Evolutionary conservation across 2,888 invertebrate genomes (phyloP).

Genomic region (Norana najaformis): DNA sequence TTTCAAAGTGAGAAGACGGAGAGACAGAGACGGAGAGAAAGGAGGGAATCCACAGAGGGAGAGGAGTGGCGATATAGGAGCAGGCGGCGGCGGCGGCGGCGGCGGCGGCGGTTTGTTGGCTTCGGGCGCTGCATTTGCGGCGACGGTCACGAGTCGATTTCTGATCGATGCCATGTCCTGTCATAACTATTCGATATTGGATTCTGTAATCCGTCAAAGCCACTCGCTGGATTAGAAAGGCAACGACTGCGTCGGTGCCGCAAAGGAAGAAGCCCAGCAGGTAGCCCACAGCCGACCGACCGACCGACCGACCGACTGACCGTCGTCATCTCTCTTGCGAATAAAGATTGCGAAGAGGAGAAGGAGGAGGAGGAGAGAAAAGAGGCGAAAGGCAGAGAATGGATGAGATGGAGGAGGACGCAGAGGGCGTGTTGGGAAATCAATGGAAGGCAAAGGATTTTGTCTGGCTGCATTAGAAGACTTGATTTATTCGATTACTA

Average conservation of each 20-base stretch:
- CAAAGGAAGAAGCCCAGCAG: neutral
- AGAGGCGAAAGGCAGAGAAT: neutral
- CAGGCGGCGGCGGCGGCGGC: neutral
- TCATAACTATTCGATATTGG: neutral
- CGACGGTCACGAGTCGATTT: neutral
- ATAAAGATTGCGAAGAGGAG: neutral
- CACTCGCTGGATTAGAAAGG: neutral
- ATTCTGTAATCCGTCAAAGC: slow-evolving; percentile 13
- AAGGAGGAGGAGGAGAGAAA: neutral
- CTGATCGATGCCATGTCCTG: neutral
- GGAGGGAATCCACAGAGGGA: too few species aligned
- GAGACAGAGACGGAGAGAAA: neutral
- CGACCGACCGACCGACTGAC: neutral
- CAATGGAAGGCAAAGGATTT: slow-evolving; percentile 1
- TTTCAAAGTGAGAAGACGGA: too few species aligned
- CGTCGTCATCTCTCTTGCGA: neutral
- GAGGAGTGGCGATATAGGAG: too few species aligned
- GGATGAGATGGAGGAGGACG: neutral
- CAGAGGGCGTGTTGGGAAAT: neutral
- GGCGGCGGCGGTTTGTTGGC: too few species aligned
- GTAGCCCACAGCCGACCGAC: neutral
- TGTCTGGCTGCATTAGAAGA: neutral
- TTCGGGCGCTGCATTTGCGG: neutral
- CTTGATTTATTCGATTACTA: slow-evolving; percentile 7
- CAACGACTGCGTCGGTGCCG: neutral